phyloP scores from a whole-genome alignment of 2,113 vertebrate genomes.

The Ifrita kowaldi region DNA sequence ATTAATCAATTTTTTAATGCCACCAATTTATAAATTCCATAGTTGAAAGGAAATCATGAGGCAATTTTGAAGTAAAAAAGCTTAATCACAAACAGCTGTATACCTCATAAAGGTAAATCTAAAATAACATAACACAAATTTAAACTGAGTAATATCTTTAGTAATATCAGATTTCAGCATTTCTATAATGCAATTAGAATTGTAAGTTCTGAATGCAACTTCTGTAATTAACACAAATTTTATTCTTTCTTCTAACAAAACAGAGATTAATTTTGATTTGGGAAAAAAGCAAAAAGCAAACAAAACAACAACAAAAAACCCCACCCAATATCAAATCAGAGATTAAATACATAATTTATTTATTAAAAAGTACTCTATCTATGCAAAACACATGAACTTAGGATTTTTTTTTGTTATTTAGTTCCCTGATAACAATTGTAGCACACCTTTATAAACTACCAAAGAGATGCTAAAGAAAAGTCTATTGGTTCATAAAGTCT shows the following conservation, averaged over 20 bases:
- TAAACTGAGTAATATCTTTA: neutral
- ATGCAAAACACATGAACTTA: rapidly evolving
- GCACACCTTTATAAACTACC: neutral
- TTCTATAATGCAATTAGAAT: neutral
- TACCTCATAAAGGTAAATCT: neutral
- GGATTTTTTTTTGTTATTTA: rapidly evolving
- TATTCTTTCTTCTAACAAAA: neutral
- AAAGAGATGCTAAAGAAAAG: neutral
- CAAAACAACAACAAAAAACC: neutral
- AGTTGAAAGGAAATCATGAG: neutral
- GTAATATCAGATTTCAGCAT: neutral
- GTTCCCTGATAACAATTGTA: neutral
- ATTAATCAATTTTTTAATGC: neutral
- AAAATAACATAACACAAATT: neutral
- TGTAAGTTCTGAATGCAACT: neutral
- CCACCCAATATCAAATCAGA: neutral
- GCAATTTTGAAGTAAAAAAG: neutral
- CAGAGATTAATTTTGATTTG: neutral
- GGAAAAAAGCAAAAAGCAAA: neutral
- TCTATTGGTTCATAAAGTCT: neutral
- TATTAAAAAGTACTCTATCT: neutral
- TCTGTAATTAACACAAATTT: neutral
- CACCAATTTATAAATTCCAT: neutral
- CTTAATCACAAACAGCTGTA: neutral
- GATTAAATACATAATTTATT: neutral